These are phyloP conservation scores for Zophobas atratus DNA, from an alignment of 1,140 invertebrate genomes.

Conservation along the genomic window DNA sequence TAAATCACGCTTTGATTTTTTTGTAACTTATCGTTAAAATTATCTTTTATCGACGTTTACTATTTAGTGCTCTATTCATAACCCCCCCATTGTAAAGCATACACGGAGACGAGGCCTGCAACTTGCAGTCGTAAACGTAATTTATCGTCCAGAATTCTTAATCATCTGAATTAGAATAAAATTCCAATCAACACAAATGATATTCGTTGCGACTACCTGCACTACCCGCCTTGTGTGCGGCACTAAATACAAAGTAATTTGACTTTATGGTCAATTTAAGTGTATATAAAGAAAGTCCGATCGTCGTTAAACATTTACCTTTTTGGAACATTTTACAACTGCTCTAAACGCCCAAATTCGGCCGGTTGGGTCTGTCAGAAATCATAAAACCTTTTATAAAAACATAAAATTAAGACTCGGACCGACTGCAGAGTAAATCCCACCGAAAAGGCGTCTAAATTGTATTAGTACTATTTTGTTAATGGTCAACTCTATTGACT, in stretches of 20 bases:
- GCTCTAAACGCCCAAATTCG: background rate
- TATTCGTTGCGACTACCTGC: conserved; percentile 8
- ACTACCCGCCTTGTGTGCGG: background rate
- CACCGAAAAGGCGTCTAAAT: background rate
- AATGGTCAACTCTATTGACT: background rate
- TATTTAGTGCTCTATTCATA: conserved; percentile 10
- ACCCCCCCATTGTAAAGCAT: background rate
- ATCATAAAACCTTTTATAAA: conserved; percentile 22
- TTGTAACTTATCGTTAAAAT: conserved; percentile 19
- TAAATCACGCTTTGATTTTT: conserved; percentile 38
- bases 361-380: background rate
- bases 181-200: conserved; percentile 22
- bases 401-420: conserved; percentile 24
- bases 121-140: background rate
- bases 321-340: conserved; percentile 14
- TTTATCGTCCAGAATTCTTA: conserved; percentile 8
- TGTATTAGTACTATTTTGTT: conserved; percentile 7
- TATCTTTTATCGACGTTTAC: conserved; percentile 26
- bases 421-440: conserved; percentile 6
- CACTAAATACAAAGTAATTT: conserved; percentile 28
- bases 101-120: background rate
- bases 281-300: conserved; percentile 18
- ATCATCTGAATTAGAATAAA: conserved; percentile 13
- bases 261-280: conserved; percentile 30
- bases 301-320: conserved; percentile 19